Base-by-base conservation (phyloP, 2,113 vertebrate species). In the Psophia crepitans region DNA sequence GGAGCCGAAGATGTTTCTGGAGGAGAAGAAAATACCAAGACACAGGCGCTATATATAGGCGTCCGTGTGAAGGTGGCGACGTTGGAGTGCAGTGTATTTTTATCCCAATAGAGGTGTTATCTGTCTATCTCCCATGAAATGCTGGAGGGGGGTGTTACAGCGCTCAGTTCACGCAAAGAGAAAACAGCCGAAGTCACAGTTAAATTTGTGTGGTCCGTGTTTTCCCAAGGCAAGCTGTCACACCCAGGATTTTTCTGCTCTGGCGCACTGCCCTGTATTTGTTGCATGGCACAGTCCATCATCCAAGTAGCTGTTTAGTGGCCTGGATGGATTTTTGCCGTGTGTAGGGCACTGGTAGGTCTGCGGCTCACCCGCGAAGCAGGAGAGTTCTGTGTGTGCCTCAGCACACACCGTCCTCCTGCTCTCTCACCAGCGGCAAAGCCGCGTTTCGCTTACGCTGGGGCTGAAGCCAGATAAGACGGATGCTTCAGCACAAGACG, bases 1-100 rank as follows among this genome's bases (percentile, higher is more conserved):
- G 87, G 87, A 95, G 89, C 0, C 86, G 92, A 84, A 80, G 91
- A 82, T 92, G 91, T 81, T 80, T 96, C 91, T 92, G 91, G 93
- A 76, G 95, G 89, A 96, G 94, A 70, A 96, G 93, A 94, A 95
- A 96, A 94, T 63, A 97, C 84, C 92, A 92, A 92, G 87, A 82
- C 58, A 26, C 75, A 84, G 57, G 93, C 65, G 21, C 95, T 97
- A 97, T 93, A 74, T 95, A 91, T 93, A 97, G 95, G 28, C 49
- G 63, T 90, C 91, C 83, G 11, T 96, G 94, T 97, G 97, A 97
- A 97, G 96, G 96, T 95, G 95, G 97, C 41, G 57, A 95, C 85
- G 91, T 92, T 96, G 95, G 92, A 97, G 96, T 84, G 90, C n/a
- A 14, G 73, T 5, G 69, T 97, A 97, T 97, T 97, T 97, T 97